phyloP scores from a whole-genome alignment of 2,113 vertebrate species.

The Varanus komodoensis region DNA sequence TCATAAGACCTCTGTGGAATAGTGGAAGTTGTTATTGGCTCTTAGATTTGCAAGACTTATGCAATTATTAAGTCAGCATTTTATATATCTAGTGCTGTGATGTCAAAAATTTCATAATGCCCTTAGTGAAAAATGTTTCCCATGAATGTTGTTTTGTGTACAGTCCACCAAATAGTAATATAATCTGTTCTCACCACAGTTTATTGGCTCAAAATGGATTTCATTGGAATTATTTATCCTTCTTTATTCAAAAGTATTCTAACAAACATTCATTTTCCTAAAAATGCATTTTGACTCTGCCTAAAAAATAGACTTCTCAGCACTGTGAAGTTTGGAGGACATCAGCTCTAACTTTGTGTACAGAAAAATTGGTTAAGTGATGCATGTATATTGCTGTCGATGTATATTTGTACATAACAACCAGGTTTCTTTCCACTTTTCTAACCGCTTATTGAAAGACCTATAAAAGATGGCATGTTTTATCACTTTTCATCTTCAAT shows the following conservation, averaged over 20 bases:
- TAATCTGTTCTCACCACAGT: slow-evolving; percentile 17
- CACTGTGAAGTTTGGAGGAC: not conserved
- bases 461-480: not conserved
- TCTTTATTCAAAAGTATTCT: slow-evolving; percentile 24
- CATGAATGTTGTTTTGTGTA: slow-evolving; percentile 6
- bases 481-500: slow-evolving; percentile 24
- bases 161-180: not conserved
- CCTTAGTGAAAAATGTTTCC: not conserved
- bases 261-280: not conserved
- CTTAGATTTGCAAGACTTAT: slow-evolving; percentile 4
- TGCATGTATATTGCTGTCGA: not conserved
- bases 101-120: not conserved
- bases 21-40: not conserved
- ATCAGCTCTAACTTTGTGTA: not conserved
- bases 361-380: not conserved
- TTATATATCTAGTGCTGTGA: not conserved
- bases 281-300: not conserved
- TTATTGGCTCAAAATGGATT: not conserved
- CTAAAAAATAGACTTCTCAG: not conserved
- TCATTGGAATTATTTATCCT: slow-evolving; percentile 10
- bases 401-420: slow-evolving; percentile 21
- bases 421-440: slow-evolving; percentile 10
- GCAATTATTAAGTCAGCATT: slow-evolving; percentile 37
- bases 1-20: not conserved
- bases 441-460: slow-evolving; percentile 7